Evolutionary conservation across 2,797 vertebrate genomes (phyloP).

Genomic region (Helostoma temminkii): DNA sequence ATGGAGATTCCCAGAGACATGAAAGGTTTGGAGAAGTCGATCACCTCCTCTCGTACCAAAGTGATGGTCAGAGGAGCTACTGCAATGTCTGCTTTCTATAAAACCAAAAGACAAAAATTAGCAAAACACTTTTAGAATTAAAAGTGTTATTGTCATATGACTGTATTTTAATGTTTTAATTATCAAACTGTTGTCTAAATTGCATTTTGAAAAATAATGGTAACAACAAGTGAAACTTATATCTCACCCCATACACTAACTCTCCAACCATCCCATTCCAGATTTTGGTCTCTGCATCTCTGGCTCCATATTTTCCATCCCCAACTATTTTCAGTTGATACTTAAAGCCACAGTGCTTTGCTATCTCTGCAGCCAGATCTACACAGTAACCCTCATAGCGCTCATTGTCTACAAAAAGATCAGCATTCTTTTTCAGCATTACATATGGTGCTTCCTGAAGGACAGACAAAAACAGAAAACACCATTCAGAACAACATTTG

Average conservation of each 20-base stretch:
- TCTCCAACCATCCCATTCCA: slow-evolving; percentile 99
- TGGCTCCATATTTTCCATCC: slow-evolving; percentile 98
- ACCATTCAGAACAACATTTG: slow-evolving; percentile 35
- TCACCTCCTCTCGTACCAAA: slow-evolving; percentile 98
- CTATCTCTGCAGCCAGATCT: slow-evolving; percentile 98
- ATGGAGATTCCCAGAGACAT: slow-evolving; percentile 99
- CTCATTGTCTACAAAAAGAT: slow-evolving; percentile 96
- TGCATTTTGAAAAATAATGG: background rate
- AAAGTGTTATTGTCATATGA: background rate
- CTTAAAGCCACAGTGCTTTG: slow-evolving; percentile 98
- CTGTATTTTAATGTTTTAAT: no score
- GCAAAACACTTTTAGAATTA: background rate
- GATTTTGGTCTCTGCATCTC: slow-evolving; percentile 99
- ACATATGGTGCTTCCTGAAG: slow-evolving; percentile 97
- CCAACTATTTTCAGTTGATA: slow-evolving; percentile 97
- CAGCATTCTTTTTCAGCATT: slow-evolving; percentile 98
- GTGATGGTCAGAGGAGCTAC: slow-evolving; percentile 98
- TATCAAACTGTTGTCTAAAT: background rate
- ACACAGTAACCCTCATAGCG: slow-evolving; percentile 99
- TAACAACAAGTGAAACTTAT: background rate
- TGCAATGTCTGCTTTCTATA: slow-evolving; percentile 98
- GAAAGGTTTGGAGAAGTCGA: slow-evolving; percentile 99
- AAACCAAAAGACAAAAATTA: slow-evolving; percentile 6
- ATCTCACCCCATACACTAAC: slow-evolving; percentile 96
- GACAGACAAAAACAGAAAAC: slow-evolving; percentile 35